Percentiles rank a stretch among this genome's conserved stretches.
Conservation (phyloP, 1,140 invertebrate species). For the Helicorthomorpha holstii region DNA sequence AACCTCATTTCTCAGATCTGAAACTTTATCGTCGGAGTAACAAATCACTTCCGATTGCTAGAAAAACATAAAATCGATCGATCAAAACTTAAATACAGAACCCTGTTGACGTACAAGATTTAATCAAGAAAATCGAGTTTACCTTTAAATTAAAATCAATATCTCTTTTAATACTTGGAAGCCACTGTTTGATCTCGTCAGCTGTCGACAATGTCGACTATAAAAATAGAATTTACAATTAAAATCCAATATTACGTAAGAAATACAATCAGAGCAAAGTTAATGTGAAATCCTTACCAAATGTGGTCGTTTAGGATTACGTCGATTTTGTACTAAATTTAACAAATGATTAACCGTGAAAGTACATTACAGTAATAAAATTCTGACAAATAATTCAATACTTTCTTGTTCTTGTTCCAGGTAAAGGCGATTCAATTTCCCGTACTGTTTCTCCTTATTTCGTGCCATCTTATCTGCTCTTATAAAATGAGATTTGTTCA, state of each 20-base stretch:
- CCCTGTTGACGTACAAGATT: background rate
- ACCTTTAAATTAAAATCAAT: conserved; percentile 7
- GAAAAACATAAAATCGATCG: background rate
- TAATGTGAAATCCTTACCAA: background rate
- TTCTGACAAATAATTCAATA: background rate
- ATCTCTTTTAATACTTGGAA: conserved; percentile 7
- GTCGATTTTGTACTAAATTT: conserved; percentile 1
- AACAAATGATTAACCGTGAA: background rate
- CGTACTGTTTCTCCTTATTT: background rate
- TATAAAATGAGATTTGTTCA: no score
- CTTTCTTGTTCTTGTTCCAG: conserved; percentile 1
- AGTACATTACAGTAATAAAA: background rate
- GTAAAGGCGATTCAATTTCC: background rate
- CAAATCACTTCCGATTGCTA: conserved; percentile 6
- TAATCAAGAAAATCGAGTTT: background rate
- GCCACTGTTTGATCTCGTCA: conserved; percentile 8
- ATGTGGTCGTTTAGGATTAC: background rate
- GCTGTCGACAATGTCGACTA: background rate
- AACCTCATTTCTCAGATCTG: background rate
- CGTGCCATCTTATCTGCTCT: background rate
- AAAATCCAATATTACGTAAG: background rate
- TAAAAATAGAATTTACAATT: background rate
- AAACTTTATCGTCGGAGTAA: conserved; percentile 4
- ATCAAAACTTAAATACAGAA: background rate
- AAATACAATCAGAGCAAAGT: background rate